Evolutionary conservation across 2,797 vertebrate species (phyloP).

Genomic region (Erithacus rubecula): DNA sequence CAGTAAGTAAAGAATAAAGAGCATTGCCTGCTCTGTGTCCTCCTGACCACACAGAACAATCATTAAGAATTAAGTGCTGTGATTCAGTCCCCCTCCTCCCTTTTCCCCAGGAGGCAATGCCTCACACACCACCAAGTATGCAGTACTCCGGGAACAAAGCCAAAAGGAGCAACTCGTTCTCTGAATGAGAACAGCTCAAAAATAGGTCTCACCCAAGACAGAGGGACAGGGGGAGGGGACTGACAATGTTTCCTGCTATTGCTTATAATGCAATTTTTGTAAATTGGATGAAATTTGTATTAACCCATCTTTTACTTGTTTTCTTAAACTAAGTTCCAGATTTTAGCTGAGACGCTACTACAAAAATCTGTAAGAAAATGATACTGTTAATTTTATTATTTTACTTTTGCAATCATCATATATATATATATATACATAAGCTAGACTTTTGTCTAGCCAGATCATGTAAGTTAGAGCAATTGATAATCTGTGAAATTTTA

Average conservation of each 20-base stretch:
- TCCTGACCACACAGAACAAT: slow-evolving; percentile 66
- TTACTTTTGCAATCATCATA: background rate
- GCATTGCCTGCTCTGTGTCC: slow-evolving; percentile 43
- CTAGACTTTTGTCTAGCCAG: background rate
- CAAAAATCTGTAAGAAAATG: background rate
- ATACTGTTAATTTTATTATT: background rate
- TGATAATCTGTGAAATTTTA: background rate
- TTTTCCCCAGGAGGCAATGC: slow-evolving; percentile 44
- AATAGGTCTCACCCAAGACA: slow-evolving; percentile 40
- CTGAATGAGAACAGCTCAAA: slow-evolving; percentile 64
- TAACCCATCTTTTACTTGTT: background rate
- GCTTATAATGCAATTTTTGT: background rate
- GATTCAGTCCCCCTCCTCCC: slow-evolving; percentile 43
- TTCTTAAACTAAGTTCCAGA: background rate
- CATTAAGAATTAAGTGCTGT: slow-evolving; percentile 65
- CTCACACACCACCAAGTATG: slow-evolving; percentile 45
- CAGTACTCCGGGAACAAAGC: slow-evolving; percentile 49
- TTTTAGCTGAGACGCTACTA: background rate
- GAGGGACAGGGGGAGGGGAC: background rate
- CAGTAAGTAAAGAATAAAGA: slow-evolving; percentile 67
- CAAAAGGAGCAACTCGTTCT: slow-evolving; percentile 57
- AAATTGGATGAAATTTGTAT: background rate
- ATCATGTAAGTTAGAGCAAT: background rate
- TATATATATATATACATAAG: background rate
- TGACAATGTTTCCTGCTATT: background rate